Evolutionary conservation across 2,888 invertebrate species (phyloP), one percentile per base, ranked within the genome.

Genomic region (Schizaphis graminum): DNA sequence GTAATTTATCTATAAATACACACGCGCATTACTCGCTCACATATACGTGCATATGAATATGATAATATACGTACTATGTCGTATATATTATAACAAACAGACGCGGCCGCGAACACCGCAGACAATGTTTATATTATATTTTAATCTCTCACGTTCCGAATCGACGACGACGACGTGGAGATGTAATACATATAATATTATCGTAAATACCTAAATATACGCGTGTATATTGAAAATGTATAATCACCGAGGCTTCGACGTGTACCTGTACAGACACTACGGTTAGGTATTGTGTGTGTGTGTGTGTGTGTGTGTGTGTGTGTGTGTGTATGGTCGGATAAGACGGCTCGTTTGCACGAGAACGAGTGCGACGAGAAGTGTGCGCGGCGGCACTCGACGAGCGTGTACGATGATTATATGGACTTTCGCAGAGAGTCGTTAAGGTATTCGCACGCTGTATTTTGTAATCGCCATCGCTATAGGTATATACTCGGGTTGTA

Each of bases 81-180:
- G 35, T 77, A 77, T 3, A 44, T 44, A 44, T 44, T 44, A 44
- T 44, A 44, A n/a, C n/a, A n/a, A 35, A 35, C 77, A 77, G 35
- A 77, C 67, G n/a, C 28, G 10, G 61, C 61, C 35, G 35, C 21
- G 35, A 77, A 77, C 77, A 77, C 35, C 35, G 41, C 41, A 77
- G 7, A 7, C 35, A 35, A 77, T 86, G 28, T 57, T 91, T 86
- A n/a, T 77, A 35, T 21, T 77, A 91, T 86, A n/a, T 77, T 24
- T 21, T 77, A 91, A 91, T 91, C 85, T 91, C 91, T 91, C 91
- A 91, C 91, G 91, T 85, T 91, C 91, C 91, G 44, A 91, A 91
- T 91, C 84, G 85, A 56, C 53, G 41, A 56, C 41, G 41, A 44
- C 53, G 41, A 56, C 41, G 41, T 3, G 41, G 24, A 91, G 28